phyloP scores from a whole-genome alignment of 1,140 invertebrate genomes.

The Chymomyza costata region DNA sequence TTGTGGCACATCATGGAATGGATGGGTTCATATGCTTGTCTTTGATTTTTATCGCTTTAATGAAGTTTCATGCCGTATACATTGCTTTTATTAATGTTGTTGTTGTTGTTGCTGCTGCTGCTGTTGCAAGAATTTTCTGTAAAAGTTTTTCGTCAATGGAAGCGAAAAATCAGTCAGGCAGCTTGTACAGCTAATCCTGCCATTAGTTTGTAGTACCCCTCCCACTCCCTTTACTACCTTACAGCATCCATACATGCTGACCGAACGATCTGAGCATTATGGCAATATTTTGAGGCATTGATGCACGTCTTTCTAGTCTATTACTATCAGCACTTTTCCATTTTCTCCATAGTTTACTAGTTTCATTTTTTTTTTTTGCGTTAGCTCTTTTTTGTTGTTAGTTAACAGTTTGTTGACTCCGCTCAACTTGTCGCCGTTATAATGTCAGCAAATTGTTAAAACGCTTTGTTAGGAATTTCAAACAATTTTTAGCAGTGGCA shows the following conservation, averaged over 20 bases:
- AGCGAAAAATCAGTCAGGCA: no score
- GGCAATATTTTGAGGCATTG: slow-evolving; percentile 28
- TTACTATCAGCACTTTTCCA: slow-evolving; percentile 67
- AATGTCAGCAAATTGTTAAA: slow-evolving; percentile 73
- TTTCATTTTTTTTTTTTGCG: slow-evolving; percentile 30
- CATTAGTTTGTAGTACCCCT: no score
- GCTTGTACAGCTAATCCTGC: no score
- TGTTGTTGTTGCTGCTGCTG: slow-evolving; percentile 29
- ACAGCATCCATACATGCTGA: slow-evolving; percentile 6
- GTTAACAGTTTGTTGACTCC: slow-evolving; percentile 70
- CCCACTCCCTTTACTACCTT: neutral
- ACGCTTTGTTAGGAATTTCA: slow-evolving; percentile 71
- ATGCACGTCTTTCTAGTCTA: slow-evolving; percentile 68
- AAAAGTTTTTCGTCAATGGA: slow-evolving; percentile 54
- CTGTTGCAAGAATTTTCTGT: slow-evolving; percentile 48
- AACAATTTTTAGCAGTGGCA: slow-evolving; percentile 48
- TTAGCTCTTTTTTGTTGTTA: slow-evolving; percentile 40
- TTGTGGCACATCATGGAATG: no score
- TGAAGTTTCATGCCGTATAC: slow-evolving; percentile 51
- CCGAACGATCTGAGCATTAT: slow-evolving; percentile 20
- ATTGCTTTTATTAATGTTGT: no score
- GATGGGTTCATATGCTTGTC: no score
- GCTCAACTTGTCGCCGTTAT: slow-evolving; percentile 71
- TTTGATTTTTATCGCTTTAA: slow-evolving; percentile 56
- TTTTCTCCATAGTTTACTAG: slow-evolving; percentile 45